Percentiles rank a stretch among this genome's conserved stretches.
Conservation (phyloP, 2,888 invertebrate species). For the Priocnemis perturbator region DNA sequence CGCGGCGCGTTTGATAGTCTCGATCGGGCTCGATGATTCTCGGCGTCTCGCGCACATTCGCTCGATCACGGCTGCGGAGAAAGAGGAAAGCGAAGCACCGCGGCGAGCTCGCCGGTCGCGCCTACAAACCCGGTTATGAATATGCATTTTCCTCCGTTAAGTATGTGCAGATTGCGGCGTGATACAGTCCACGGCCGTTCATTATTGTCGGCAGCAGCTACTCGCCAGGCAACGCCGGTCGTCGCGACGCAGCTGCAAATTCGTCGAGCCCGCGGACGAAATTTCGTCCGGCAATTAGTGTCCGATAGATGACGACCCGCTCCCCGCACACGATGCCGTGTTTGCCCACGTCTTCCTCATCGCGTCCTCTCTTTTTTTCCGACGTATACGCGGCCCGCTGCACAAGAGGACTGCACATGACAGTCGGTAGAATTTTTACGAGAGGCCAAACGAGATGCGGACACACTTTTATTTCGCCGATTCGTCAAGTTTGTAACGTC, state of each 20-base stretch:
- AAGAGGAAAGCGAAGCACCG: constrained; percentile 15
- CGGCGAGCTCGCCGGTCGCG: constrained; percentile 40
- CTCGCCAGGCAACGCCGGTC: constrained; percentile 41
- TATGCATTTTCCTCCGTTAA: constrained; percentile 74
- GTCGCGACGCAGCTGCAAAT: constrained; percentile 61
- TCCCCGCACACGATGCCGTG: constrained; percentile 1
- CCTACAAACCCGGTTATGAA: constrained; percentile 69
- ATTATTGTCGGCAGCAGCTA: constrained; percentile 73
- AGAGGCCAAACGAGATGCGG: no score
- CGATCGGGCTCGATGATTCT: constrained; percentile 15
- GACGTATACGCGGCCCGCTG: no score
- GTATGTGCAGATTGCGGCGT: constrained; percentile 74
- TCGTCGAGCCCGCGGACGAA: constrained; percentile 56
- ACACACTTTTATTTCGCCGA: no score
- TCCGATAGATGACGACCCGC: constrained; percentile 60
- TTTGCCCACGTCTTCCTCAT: constrained; percentile 22
- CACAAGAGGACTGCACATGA: no score
- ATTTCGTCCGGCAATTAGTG: constrained; percentile 65
- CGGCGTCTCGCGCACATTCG: constrained; percentile 32
- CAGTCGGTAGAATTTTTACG: no score
- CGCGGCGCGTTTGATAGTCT: no score
- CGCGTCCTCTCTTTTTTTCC: constrained; percentile 5
- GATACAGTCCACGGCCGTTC: constrained; percentile 72
- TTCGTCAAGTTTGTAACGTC: no score
- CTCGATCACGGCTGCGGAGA: constrained; percentile 24